Percentiles rank a stretch among this genome's conserved stretches.
phyloP scores from a whole-genome alignment of 2,888 invertebrate genomes.

The Rhopalosiphum nymphaeae region DNA sequence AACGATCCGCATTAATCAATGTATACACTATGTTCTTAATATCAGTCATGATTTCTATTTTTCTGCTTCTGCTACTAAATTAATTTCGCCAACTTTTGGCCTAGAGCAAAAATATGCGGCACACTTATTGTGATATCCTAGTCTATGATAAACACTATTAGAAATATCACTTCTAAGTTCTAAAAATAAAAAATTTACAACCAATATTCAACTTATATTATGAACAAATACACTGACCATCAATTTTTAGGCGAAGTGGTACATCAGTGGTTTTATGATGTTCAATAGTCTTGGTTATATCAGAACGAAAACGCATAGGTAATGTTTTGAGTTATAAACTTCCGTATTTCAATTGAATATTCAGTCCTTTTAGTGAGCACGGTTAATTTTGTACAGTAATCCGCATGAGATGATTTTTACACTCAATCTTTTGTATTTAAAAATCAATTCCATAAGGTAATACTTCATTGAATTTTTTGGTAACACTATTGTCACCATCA shows the following conservation, averaged over 20 bases:
- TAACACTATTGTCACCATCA: not conserved
- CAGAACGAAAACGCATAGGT: constrained; percentile 31
- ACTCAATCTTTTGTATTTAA: constrained; percentile 69
- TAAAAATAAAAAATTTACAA: not conserved
- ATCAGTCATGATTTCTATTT: not conserved
- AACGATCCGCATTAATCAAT: not conserved
- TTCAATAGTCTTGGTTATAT: not conserved
- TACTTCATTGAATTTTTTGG: not conserved
- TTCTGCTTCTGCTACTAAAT: not conserved
- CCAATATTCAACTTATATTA: not conserved
- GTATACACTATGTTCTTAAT: not conserved
- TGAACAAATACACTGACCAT: not conserved
- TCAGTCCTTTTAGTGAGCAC: constrained; percentile 3
- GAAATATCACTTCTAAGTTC: constrained; percentile 10
- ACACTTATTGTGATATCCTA: not conserved
- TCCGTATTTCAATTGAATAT: not conserved
- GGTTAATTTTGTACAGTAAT: constrained; percentile 61
- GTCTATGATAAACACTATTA: not conserved
- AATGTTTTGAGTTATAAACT: constrained; percentile 15
- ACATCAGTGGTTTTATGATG: not conserved
- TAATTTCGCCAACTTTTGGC: not conserved
- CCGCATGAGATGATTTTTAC: constrained; percentile 68
- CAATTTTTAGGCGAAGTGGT: not conserved
- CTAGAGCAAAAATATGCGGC: not conserved
- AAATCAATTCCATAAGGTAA: constrained; percentile 30